Evolutionary conservation across 2,888 invertebrate species (phyloP), one percentile per base, ranked within the genome.

Genomic region (Venustoraphidia nigricollis): DNA sequence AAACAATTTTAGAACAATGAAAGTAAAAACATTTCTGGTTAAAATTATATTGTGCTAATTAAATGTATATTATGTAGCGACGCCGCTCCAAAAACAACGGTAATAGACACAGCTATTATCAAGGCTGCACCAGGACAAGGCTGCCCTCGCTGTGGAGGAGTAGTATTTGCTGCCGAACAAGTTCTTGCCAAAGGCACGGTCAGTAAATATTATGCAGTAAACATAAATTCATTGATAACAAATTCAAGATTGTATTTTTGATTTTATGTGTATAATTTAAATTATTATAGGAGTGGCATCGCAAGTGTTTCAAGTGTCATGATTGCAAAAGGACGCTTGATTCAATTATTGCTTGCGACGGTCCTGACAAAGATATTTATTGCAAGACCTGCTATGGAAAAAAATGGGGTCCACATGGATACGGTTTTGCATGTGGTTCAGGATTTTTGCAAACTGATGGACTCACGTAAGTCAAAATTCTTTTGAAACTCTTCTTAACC

Each of bases 321-420:
- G 90, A 94, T 65, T 96, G 96, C 70, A 84, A 81, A 59, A 92
- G 92, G 69, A 87, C 92, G 53, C 75, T 97, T 59, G 96, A 96
- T 66, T 95, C 94, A 46, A 92, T 93, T 64, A 93, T 88, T 60
- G 93, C 93, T 57, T 92, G 93, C 62, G 94, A 95, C 63, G 91
- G 90, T 43, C 95, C 95, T 47, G 89, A 94, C 60, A 79, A 79
- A 53, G 90, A 93, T 58, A 84, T 96, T 53, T 96, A 91, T 70
- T 96, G 96, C 73, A 94, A 91, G 70, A 89, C 90, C 61, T 97
- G 96, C 70, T 95, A 97, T 67, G 94, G 94, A 61, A 92, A 94
- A 72, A 94, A 91, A 68, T 95, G 88, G 84, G 96, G 95, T 59
- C 95, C 95, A 47, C 95, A 95, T 66, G 92, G 92, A 52, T 94